A percentile compares a stretch with the other conserved stretches of the same genome.
phyloP scores from a whole-genome alignment of 2,113 vertebrate genomes.

The Tragelaphus imberbis region DNA sequence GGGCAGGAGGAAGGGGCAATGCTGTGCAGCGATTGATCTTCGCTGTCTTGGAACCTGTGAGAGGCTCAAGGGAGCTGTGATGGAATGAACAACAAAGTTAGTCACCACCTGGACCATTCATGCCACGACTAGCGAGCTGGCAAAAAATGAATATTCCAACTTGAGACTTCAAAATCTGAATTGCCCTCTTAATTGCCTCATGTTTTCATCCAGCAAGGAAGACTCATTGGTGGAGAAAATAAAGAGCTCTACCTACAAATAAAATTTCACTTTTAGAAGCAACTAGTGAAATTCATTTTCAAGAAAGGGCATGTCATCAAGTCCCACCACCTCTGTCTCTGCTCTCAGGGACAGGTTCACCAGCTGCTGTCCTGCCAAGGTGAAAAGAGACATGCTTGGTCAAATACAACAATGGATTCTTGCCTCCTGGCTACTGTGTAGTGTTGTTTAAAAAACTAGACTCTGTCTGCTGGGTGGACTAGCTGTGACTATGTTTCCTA shows the following conservation, averaged over 20 bases:
- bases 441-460: neutral
- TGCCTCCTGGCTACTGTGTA: neutral
- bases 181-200: neutral
- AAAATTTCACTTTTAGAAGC: neutral
- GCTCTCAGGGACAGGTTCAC: neutral
- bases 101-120: conserved; percentile 42
- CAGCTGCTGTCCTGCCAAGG: neutral
- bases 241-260: neutral
- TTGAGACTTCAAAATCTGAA: conserved; percentile 46
- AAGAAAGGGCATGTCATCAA: neutral
- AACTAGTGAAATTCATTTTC: neutral
- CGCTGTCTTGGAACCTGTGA: neutral
- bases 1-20: neutral
- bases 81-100: conserved; percentile 19
- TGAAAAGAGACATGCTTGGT: neutral
- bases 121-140: conserved; percentile 61
- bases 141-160: conserved; percentile 67
- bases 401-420: neutral
- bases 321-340: neutral
- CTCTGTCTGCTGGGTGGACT: neutral
- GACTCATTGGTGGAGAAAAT: neutral
- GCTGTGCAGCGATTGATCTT: neutral
- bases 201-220: neutral
- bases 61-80: neutral
- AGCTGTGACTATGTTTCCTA: neutral